Evolutionary conservation across 2,888 invertebrate species (phyloP), one percentile per base, ranked within the genome.

Genomic region (Choristoneura rosaceana): DNA sequence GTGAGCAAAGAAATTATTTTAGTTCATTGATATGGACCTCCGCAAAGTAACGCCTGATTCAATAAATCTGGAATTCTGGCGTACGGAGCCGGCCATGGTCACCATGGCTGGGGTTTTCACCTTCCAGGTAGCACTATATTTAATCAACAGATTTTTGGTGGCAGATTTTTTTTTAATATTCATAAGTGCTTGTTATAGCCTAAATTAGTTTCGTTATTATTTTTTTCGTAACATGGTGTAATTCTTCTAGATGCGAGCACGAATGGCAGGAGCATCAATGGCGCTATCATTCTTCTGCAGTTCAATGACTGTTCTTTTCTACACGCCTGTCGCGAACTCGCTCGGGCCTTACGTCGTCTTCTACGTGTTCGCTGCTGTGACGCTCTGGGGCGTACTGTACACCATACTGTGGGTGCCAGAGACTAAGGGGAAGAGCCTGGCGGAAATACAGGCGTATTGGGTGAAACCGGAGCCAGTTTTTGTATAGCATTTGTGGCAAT

Each of bases 321-420:
- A 87, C 80, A 86, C 88, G 4, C 90, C 90, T 0, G 81, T 89
- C 3, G 86, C 89, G 3, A 83, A 87, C 69, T 76, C 84, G 47
- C 82, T 94, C 69, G 94, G 94, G 0, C 81, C 81, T 0, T 84
- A 87, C 75, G 90, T 89, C 0, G 90, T 91, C 0, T 94, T 94
- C 79, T 91, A 90, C 76, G 82, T 83, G 0, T 94, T 93, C 78
- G 85, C 90, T 0, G 82, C 83, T 0, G 88, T 91, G 1, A 90
- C 91, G 0, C 60, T 91, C 0, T 80, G 86, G 8, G 90, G 93
- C 0, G 86, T 87, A 0, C 4, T 93, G 0, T 93, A 93, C 76
- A 90, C 92, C 0, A 73, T 91, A 1, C 75, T 92, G 0, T 90
- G 85, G 77, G 91, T 95, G 1, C 94, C 94, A 0, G 94, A 95